These are phyloP conservation scores for Cynocephalus volans DNA, from an alignment of 2,113 vertebrate species.

Conservation along the genomic window DNA sequence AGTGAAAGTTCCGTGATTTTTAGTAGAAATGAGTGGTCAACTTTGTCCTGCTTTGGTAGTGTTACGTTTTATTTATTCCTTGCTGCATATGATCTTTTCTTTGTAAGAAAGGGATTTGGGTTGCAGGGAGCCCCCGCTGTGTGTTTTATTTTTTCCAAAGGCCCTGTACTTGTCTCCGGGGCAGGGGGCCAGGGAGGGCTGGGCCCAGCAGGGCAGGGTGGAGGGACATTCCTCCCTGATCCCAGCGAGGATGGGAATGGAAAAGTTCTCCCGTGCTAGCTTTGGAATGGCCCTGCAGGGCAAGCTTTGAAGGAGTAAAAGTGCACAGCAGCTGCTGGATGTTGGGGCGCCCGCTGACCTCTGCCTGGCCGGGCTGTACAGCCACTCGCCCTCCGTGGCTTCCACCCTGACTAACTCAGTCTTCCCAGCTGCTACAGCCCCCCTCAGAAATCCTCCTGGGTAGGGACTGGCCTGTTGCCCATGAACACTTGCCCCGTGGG, in stretches of 20 bases:
- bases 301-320: neutral
- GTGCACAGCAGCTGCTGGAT: rapidly evolving
- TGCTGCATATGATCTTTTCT: neutral
- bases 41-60: neutral
- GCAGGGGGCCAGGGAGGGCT: no score
- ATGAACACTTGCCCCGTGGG: neutral
- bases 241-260: neutral
- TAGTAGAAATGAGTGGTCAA: neutral
- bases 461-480: neutral
- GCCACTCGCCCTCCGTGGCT: no score
- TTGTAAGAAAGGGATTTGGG: neutral
- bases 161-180: rapidly evolving
- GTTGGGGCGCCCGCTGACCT: neutral
- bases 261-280: neutral
- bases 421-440: neutral
- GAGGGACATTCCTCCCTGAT: neutral
- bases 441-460: neutral
- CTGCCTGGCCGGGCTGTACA: no score
- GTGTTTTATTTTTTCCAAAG: neutral
- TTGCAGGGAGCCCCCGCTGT: neutral
- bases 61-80: neutral
- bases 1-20: neutral
- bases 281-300: rapidly evolving
- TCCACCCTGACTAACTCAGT: neutral
- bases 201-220: no score